Evolutionary conservation across 2,797 vertebrate genomes (phyloP).

Genomic region (Neopelma chrysocephalum): DNA sequence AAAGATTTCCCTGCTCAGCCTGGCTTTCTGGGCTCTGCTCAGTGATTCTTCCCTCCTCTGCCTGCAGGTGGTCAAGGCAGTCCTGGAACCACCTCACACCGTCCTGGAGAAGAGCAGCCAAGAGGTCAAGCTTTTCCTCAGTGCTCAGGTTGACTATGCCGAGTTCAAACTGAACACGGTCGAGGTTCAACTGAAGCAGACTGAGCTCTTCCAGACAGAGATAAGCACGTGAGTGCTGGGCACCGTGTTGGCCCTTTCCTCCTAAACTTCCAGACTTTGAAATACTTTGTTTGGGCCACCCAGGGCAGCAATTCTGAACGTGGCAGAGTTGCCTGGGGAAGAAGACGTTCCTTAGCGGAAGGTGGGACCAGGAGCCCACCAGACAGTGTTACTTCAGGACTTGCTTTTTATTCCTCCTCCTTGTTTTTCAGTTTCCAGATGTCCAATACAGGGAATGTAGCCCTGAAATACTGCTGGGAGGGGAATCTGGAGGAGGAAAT

Average conservation of each 20-base stretch:
- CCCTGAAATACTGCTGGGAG: slow-evolving; percentile 83
- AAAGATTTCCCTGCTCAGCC: not conserved
- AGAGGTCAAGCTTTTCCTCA: slow-evolving; percentile 81
- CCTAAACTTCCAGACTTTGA: not conserved
- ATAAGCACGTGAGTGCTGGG: slow-evolving; percentile 81
- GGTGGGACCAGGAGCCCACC: not conserved
- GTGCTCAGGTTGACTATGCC: slow-evolving; percentile 77
- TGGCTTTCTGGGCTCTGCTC: not conserved
- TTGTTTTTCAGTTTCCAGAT: slow-evolving; percentile 78
- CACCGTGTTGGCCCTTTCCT: not conserved
- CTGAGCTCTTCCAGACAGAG: slow-evolving; percentile 84
- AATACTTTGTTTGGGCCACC: not conserved
- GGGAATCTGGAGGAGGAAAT: slow-evolving; percentile 53
- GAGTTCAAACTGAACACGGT: slow-evolving; percentile 72
- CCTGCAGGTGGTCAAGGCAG: slow-evolving; percentile 79
- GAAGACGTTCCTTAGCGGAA: not conserved
- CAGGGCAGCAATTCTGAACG: not conserved
- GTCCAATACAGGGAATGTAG: slow-evolving; percentile 79
- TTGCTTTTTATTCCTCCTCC: not conserved
- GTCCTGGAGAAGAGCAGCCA: slow-evolving; percentile 76
- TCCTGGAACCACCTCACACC: slow-evolving; percentile 80
- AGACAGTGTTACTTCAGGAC: not conserved
- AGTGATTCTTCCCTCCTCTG: not conserved
- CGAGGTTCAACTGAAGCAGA: slow-evolving; percentile 82
- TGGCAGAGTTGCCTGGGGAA: not conserved